Percentiles rank a stretch among this genome's conserved stretches.
Evolutionary conservation across 2,113 vertebrate genomes (phyloP).

Genomic region (Tauraco erythrolophus): DNA sequence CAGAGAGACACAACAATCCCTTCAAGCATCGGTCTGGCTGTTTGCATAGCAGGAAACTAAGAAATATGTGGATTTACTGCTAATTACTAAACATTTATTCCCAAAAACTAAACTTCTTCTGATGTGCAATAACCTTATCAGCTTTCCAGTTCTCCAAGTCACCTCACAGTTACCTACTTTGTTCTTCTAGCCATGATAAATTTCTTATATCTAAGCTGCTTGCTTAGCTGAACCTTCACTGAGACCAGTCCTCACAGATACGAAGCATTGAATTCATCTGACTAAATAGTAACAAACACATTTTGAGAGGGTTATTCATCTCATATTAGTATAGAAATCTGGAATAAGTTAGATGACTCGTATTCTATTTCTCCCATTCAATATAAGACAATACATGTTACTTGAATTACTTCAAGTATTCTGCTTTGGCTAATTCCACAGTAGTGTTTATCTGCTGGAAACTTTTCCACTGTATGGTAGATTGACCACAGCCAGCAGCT

Average conservation of each 20-base stretch:
- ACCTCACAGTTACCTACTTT: neutral
- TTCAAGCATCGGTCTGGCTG: neutral
- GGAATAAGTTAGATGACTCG: neutral
- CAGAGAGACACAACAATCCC: neutral
- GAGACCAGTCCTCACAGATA: neutral
- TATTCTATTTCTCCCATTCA: neutral
- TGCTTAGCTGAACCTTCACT: neutral
- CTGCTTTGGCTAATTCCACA: neutral
- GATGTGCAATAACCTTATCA: neutral
- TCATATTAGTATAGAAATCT: neutral
- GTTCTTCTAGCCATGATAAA: neutral
- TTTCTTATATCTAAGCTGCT: neutral
- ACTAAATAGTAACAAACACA: neutral
- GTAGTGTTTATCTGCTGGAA: neutral
- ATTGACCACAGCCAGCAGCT: neutral
- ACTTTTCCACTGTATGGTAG: neutral
- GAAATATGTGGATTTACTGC: neutral
- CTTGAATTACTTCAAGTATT: neutral
- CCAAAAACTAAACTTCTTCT: neutral
- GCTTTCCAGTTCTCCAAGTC: neutral
- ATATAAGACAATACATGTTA: neutral
- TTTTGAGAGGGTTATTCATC: neutral
- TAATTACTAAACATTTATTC: neutral
- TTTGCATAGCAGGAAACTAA: neutral
- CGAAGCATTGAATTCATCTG: neutral